phyloP scores from a whole-genome alignment of 2,797 vertebrate genomes.

The Falco berigora region DNA sequence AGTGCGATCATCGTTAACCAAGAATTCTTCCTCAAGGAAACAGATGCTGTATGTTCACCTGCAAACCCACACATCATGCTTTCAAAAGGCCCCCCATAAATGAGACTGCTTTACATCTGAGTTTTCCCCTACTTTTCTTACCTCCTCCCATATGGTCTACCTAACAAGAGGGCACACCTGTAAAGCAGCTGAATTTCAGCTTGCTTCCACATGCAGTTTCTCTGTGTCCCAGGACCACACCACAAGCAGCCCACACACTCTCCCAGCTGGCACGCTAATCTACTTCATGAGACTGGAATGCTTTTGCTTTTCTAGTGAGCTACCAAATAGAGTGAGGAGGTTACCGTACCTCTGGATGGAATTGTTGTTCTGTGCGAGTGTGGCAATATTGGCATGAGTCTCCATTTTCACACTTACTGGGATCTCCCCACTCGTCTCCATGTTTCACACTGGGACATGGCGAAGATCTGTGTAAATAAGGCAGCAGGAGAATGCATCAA shows the following conservation, averaged over 20 bases:
- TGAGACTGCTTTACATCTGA: neutral
- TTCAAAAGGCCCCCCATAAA: neutral
- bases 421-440: constrained; percentile 98
- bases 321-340: neutral
- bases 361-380: constrained; percentile 96
- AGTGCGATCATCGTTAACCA: neutral
- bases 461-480: constrained; percentile 79
- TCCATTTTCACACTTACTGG: constrained; percentile 94
- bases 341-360: constrained; percentile 92
- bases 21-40: neutral
- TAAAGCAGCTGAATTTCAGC: neutral
- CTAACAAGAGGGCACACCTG: neutral
- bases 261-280: neutral
- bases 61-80: neutral
- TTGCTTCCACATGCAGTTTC: neutral
- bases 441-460: constrained; percentile 97
- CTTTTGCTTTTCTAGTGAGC: neutral
- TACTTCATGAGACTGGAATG: neutral
- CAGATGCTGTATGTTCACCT: neutral
- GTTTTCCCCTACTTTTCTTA: neutral
- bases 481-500: neutral
- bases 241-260: neutral
- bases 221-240: neutral
- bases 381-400: constrained; percentile 97
- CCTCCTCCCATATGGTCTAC: neutral